These are phyloP conservation scores for Seira musarum DNA, from an alignment of 2,888 invertebrate species.

Conservation along the genomic window DNA sequence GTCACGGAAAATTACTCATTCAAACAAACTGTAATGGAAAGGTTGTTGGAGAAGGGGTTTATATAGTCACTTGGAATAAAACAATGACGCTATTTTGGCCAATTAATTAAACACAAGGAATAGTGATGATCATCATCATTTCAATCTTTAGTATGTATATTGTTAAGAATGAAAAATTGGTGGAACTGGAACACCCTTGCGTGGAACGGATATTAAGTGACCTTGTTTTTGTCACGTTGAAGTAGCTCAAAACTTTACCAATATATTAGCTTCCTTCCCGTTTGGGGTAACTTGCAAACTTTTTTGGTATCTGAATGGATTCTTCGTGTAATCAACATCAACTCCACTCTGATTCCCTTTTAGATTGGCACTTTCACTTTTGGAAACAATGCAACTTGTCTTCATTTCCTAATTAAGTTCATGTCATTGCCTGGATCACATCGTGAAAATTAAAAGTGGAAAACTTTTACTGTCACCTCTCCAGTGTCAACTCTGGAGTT, in stretches of 20 bases:
- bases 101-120: conserved; percentile 55
- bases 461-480: neutral
- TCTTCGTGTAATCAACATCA: neutral
- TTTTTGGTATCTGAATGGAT: neutral
- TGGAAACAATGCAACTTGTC: conserved; percentile 3
- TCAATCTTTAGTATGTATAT: conserved; percentile 4
- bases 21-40: conserved; percentile 38
- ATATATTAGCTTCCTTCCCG: too few relatives aligned
- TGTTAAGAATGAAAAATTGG: neutral
- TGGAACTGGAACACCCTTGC: neutral
- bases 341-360: neutral
- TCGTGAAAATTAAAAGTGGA: conserved; percentile 1
- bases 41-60: neutral
- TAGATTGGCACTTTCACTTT: conserved; percentile 15
- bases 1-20: conserved; percentile 56
- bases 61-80: conserved; percentile 54
- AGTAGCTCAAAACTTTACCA: neutral
- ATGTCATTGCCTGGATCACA: neutral
- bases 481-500: neutral
- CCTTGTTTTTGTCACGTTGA: conserved; percentile 10
- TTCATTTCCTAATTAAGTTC: conserved; percentile 10
- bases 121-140: conserved; percentile 24
- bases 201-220: neutral
- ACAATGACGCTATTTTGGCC: conserved; percentile 58
- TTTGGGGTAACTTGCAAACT: conserved; percentile 1